Percentiles rank a stretch among this genome's conserved stretches.
These are phyloP conservation scores for Glyphotaelius pellucidus DNA, from an alignment of 2,888 invertebrate species.

Conservation along the genomic window DNA sequence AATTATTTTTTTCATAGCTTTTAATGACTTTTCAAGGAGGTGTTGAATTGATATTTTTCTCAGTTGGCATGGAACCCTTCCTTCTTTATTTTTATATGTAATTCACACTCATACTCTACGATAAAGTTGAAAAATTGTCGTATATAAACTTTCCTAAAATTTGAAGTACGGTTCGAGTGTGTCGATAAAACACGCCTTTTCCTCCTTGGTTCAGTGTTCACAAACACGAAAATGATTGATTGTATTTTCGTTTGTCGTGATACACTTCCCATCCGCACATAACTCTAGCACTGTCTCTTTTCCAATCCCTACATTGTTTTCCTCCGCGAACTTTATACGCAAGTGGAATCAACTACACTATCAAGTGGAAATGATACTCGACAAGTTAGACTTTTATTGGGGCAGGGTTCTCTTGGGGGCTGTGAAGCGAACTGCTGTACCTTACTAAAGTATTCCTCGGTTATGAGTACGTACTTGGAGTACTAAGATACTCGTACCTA, in stretches of 20 bases:
- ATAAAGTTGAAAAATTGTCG: neutral
- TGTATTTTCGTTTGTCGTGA: neutral
- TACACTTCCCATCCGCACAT: neutral
- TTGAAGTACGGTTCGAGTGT: neutral
- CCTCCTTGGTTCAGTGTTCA: neutral
- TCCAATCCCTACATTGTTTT: slow-evolving; percentile 2
- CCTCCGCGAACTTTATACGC: neutral
- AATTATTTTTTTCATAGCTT: too few species aligned
- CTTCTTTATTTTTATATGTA: neutral
- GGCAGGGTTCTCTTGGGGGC: slow-evolving; percentile 58
- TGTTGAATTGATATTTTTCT: too few species aligned
- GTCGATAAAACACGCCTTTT: neutral
- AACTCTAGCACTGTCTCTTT: neutral
- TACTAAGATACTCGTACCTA: slow-evolving; percentile 10
- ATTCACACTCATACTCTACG: neutral
- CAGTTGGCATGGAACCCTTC: too few species aligned
- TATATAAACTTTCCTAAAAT: neutral
- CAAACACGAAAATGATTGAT: neutral
- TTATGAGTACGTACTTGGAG: slow-evolving; percentile 29
- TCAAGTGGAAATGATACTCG: slow-evolving; percentile 32
- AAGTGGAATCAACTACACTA: slow-evolving; percentile 2
- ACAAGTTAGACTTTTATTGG: slow-evolving; percentile 63
- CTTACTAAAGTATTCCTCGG: slow-evolving; percentile 47
- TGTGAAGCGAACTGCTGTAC: slow-evolving; percentile 57
- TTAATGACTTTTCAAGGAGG: too few species aligned